Base-by-base conservation (phyloP, 2,888 invertebrate genomes). In the Phrixothrix hirtus region DNA sequence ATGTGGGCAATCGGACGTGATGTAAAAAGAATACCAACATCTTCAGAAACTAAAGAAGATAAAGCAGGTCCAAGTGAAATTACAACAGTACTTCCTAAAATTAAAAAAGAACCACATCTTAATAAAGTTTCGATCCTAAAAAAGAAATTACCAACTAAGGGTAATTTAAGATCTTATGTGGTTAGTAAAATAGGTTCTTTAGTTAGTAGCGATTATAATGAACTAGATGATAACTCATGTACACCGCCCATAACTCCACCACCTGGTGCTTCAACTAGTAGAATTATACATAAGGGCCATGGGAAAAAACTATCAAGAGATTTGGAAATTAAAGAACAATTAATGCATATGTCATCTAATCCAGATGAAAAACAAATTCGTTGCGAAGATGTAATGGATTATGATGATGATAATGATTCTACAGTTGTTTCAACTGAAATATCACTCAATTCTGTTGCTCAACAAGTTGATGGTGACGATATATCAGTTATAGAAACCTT, bases 71-170 rank as follows among this genome's bases (percentile, higher is more conserved):
- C 60, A 10, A 55, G 46, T 37, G 50, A 58, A 26, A 17, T 43
- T 13, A 27, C 47, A 4, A 11, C 34, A 1, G 35, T 60, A 25
- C 17, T 55, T 5, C 60, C 63, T 2, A 75, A 75, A 61, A 64
- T 67, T 11, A 78, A 79, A 73, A 80, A 72, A 58, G 77, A 78
- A 59, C 69, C 76, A 10, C 77, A 77, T 63, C 65, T 77, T 13
- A 77, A 70, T 53, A 82, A 82, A 69, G 81, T 83, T 1, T 83
- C 83, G 1, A 83, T 84, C 44, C 71, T 84, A 1, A 83, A 83
- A 62, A 79, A 81, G 27, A 81, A 80, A 64, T 72, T 78, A 0
- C 66, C 72, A 1, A 58, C 65, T 7, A 73, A 72, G 57, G 62
- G 65, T 9, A 76, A 75, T 6, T 70, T 77, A 1, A 67, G 70